A percentile compares a stretch with the other conserved stretches of the same genome.
Conservation (phyloP, 2,797 vertebrate genomes). For the Hypotaenidia philippensis region DNA sequence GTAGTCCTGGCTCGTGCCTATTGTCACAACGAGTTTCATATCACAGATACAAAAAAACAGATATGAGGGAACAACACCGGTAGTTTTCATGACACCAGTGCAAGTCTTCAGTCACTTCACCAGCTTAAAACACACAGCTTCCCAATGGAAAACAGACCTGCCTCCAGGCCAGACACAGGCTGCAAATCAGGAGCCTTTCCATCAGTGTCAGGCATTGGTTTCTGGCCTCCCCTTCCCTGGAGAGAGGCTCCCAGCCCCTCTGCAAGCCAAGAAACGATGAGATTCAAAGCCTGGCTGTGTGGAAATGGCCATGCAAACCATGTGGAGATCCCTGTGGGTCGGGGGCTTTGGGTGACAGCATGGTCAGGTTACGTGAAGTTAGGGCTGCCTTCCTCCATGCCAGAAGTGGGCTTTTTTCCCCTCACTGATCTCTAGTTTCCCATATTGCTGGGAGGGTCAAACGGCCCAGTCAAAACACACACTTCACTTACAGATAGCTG, state of each 20-base stretch:
- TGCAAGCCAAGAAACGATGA: fast-evolving
- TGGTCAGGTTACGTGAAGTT: not conserved
- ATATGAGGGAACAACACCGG: fast-evolving
- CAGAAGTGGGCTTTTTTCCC: not conserved
- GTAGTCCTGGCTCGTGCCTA: not conserved
- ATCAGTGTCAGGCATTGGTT: not conserved
- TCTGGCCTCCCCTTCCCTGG: not conserved
- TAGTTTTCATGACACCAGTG: not conserved
- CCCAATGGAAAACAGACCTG: not conserved
- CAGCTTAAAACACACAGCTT: not conserved
- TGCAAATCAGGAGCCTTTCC: not conserved
- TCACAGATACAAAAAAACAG: not conserved
- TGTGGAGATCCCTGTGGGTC: fast-evolving
- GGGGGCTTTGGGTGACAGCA: not conserved
- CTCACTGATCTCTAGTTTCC: not conserved
- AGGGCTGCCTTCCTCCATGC: not conserved
- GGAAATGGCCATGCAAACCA: not conserved
- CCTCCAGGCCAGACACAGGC: not conserved
- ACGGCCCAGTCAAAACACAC: not conserved
- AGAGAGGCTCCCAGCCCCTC: not conserved
- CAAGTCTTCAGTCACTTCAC: not conserved
- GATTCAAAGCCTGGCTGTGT: not conserved
- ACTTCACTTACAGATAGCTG: not conserved
- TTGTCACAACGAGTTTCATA: not conserved
- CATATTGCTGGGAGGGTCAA: not conserved